phyloP scores from a whole-genome alignment of 2,113 vertebrate species.

The Protobothrops mucrosquamatus region DNA sequence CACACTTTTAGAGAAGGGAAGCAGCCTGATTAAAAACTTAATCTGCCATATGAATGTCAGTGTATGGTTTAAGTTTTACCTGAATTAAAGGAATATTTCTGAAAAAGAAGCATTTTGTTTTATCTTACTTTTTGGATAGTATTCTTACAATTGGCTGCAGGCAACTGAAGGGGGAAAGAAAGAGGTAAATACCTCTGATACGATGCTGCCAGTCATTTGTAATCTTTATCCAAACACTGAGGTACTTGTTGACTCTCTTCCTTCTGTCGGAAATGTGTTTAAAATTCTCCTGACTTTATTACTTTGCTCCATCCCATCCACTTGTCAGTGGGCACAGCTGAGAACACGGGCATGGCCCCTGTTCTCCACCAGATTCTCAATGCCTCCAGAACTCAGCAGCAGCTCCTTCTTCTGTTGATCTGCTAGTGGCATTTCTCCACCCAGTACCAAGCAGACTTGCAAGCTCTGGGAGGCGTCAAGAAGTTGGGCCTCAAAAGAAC shows the following conservation, averaged over 20 bases:
- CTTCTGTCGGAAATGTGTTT: not conserved
- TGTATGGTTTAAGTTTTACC: not conserved
- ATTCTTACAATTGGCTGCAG: not conserved
- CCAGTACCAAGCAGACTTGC: not conserved
- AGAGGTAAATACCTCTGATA: not conserved
- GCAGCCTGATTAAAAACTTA: not conserved
- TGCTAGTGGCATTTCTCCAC: not conserved
- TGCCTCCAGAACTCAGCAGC: not conserved
- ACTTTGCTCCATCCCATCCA: not conserved
- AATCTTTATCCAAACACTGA: not conserved
- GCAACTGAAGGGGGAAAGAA: not conserved
- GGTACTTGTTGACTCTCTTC: not conserved
- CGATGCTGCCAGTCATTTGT: not conserved
- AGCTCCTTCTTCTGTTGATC: not conserved
- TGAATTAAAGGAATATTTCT: not conserved
- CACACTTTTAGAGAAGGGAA: not conserved
- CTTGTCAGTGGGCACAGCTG: not conserved
- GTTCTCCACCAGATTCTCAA: not conserved
- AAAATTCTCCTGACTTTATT: not conserved
- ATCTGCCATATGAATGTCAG: not conserved
- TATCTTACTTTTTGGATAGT: not conserved
- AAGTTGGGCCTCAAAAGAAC: conserved; percentile 53
- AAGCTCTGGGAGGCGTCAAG: not conserved
- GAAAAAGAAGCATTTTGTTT: not conserved
- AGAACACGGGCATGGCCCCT: not conserved